Evolutionary conservation across 2,113 vertebrate genomes (phyloP).

Genomic region (Hydropotes inermis): DNA sequence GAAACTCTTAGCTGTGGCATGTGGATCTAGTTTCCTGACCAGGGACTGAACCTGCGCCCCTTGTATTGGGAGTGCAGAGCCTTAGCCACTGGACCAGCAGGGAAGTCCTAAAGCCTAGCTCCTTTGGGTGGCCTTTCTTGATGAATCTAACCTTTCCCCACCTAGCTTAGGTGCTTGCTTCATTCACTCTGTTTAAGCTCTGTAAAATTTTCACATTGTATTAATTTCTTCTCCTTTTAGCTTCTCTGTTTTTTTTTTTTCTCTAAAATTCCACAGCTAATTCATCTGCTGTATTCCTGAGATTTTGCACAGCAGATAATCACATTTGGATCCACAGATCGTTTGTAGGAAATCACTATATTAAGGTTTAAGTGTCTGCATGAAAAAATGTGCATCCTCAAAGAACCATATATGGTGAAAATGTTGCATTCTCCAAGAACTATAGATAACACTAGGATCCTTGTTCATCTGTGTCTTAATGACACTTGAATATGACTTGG

Average conservation of each 20-base stretch:
- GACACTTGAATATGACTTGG: background rate
- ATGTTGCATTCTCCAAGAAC: background rate
- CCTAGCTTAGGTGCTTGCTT: too few relatives aligned
- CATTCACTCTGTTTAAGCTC: background rate
- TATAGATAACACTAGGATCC: too few relatives aligned
- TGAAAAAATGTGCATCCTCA: background rate
- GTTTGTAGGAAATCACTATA: accelerated
- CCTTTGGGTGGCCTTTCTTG: background rate
- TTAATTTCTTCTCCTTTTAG: background rate
- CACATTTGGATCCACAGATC: background rate
- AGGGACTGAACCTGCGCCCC: background rate
- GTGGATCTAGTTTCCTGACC: background rate
- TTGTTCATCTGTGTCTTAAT: background rate
- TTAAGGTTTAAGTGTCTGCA: background rate
- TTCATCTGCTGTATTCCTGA: background rate
- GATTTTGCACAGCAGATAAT: background rate
- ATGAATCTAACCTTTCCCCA: background rate
- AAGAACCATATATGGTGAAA: background rate
- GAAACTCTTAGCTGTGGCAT: background rate
- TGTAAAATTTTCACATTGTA: too few relatives aligned
- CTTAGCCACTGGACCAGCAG: background rate
- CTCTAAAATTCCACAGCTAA: background rate
- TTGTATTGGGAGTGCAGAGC: background rate
- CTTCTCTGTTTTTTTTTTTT: background rate
- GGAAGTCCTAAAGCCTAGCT: background rate